These are phyloP conservation scores for Ramphastos sulfuratus DNA, from an alignment of 2,113 vertebrate genomes.

Conservation along the genomic window DNA sequence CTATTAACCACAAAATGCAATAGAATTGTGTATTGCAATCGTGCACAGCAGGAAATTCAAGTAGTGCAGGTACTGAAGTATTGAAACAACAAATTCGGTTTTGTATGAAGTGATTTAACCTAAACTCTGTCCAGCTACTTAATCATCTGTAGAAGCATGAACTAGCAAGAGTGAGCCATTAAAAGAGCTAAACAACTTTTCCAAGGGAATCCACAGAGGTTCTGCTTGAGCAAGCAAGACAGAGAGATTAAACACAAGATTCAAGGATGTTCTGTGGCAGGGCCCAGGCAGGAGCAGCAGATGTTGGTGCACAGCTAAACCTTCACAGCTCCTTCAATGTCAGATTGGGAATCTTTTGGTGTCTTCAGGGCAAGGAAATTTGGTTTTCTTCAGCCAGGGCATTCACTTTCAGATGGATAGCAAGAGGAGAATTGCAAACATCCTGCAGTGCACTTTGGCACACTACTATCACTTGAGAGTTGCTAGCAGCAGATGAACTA, in stretches of 20 bases:
- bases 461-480: neutral
- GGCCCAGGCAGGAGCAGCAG: accelerated
- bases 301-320: neutral
- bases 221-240: neutral
- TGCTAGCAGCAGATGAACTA: neutral
- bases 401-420: neutral
- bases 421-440: neutral
- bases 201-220: neutral
- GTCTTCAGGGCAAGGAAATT: neutral
- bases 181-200: neutral
- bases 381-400: neutral
- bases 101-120: neutral
- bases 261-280: neutral
- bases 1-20: neutral
- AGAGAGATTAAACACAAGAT: neutral
- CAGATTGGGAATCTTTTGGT: neutral
- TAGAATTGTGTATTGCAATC: neutral
- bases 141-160: neutral
- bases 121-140: neutral
- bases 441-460: neutral
- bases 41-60: neutral
- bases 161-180: neutral
- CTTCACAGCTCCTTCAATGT: neutral
- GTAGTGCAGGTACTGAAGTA: neutral
- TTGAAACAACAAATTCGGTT: neutral